These are phyloP conservation scores for Mesembrinibis cayennensis DNA, from an alignment of 2,113 vertebrate species.

Conservation along the genomic window DNA sequence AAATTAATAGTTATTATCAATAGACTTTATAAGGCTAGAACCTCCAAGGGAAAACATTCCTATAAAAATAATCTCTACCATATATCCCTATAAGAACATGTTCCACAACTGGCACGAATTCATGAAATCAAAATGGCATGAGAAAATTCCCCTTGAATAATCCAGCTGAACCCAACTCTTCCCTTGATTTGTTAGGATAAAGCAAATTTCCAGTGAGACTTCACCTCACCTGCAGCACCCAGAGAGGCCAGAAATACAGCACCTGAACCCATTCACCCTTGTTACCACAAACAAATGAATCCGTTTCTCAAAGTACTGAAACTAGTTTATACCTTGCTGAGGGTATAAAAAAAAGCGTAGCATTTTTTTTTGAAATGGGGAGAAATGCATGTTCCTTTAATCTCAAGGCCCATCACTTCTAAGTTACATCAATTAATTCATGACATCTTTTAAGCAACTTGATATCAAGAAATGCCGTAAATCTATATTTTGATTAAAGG, in stretches of 20 bases:
- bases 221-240: background rate
- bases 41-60: background rate
- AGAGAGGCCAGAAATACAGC: background rate
- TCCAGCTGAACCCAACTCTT: background rate
- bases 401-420: background rate
- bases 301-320: background rate
- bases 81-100: background rate
- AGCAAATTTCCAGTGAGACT: conserved; percentile 6
- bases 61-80: background rate
- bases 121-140: background rate
- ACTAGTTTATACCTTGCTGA: background rate
- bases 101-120: background rate
- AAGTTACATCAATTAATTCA: background rate
- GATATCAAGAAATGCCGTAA: background rate
- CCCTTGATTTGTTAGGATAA: background rate
- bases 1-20: background rate
- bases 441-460: background rate
- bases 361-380: background rate
- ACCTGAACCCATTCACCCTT: background rate
- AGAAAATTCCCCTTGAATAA: background rate
- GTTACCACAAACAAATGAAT: background rate
- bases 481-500: background rate
- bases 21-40: background rate
- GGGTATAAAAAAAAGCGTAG: background rate
- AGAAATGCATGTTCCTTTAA: background rate